Conservation (phyloP, 2,888 invertebrate genomes). For the Didymodactylos carnosus region DNA sequence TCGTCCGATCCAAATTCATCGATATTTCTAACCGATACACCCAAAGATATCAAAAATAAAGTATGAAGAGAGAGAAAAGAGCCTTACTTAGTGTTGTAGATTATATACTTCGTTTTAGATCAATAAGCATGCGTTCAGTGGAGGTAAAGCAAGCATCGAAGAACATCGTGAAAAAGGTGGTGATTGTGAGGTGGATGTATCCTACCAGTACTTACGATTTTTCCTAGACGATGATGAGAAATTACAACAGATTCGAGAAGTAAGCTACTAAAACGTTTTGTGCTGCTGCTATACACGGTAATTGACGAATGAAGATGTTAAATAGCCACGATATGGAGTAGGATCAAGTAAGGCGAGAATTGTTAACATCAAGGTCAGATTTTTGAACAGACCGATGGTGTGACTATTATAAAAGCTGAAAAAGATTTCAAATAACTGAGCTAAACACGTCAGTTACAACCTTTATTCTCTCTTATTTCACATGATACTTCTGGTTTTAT, state of each 20-base stretch:
- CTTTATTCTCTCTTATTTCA: not conserved
- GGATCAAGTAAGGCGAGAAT: too few species aligned
- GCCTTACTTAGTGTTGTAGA: not conserved
- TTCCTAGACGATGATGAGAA: conserved; percentile 78
- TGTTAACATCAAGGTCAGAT: too few species aligned
- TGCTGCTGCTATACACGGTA: too few species aligned
- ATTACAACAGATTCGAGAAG: conserved; percentile 52
- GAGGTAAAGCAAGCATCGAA: conserved; percentile 74
- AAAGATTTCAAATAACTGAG: too few species aligned
- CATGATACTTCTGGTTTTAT: not conserved
- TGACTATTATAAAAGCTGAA: too few species aligned
- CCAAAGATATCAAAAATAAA: conserved; percentile 87
- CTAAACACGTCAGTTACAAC: too few species aligned
- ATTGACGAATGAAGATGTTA: too few species aligned
- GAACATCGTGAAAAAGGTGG: conserved; percentile 70
- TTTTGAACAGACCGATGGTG: too few species aligned
- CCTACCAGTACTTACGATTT: conserved; percentile 77
- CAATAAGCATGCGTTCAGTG: conserved; percentile 86
- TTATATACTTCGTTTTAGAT: conserved; percentile 41
- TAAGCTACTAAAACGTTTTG: too few species aligned
- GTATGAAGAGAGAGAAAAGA: conserved; percentile 38
- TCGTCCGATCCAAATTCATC: conserved; percentile 80
- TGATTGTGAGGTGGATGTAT: conserved; percentile 82
- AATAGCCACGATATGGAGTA: too few species aligned
- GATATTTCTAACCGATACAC: conserved; percentile 77